These are phyloP conservation scores for Scolopax rusticola DNA, from an alignment of 2,797 vertebrate species.

Conservation along the genomic window DNA sequence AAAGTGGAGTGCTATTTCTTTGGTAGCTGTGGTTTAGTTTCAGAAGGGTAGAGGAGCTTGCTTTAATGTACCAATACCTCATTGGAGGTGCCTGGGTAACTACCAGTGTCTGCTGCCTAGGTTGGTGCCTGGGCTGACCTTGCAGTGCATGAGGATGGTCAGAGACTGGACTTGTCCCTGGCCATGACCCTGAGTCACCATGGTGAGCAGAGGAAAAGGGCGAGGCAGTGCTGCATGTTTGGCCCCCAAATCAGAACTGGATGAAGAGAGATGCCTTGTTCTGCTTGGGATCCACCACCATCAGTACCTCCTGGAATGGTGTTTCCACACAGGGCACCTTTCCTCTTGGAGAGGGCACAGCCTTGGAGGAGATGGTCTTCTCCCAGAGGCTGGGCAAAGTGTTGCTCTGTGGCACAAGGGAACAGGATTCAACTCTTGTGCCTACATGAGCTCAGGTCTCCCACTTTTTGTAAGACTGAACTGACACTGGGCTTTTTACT, in stretches of 20 bases:
- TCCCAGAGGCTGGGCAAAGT: background rate
- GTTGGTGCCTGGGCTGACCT: background rate
- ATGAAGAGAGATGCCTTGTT: background rate
- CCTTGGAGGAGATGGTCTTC: background rate
- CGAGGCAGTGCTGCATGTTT: background rate
- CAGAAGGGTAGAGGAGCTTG: background rate
- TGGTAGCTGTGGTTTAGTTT: background rate
- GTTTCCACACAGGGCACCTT: background rate
- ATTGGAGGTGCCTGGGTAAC: background rate
- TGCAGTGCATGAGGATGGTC: accelerated
- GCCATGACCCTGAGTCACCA: background rate
- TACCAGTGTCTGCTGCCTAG: background rate
- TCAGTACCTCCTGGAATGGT: accelerated
- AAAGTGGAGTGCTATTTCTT: background rate
- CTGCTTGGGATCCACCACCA: background rate
- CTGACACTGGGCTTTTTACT: background rate
- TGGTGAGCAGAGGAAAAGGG: background rate
- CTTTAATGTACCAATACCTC: accelerated
- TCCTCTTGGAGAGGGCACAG: background rate
- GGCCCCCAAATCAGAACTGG: background rate
- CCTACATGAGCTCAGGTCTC: background rate
- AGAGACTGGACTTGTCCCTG: background rate
- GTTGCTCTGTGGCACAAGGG: accelerated
- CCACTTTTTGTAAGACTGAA: background rate
- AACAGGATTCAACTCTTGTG: accelerated